phyloP scores from a whole-genome alignment of 2,797 vertebrate species.

The Sebastes oblongus region DNA sequence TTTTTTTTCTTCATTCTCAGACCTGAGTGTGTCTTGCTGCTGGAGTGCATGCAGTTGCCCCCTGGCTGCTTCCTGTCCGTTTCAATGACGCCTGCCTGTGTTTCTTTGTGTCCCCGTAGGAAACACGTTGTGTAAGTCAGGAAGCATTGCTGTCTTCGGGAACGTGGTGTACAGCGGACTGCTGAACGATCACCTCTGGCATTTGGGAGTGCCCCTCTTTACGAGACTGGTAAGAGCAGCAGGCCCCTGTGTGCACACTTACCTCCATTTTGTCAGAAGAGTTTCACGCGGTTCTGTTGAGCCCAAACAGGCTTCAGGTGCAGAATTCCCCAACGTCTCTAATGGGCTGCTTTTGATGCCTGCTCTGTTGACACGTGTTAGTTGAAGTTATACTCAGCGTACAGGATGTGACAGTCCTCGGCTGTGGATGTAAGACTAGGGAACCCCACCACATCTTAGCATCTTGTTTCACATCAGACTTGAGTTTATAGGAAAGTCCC shows the following conservation, averaged over 20 bases:
- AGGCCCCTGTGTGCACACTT: slow-evolving; percentile 48
- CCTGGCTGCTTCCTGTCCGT: slow-evolving; percentile 46
- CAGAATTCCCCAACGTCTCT: slow-evolving; percentile 38
- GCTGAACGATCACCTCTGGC: slow-evolving; percentile 80
- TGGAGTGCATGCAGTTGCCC: neutral
- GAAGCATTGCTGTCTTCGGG: slow-evolving; percentile 79
- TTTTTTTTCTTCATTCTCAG: neutral
- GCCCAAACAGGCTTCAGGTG: slow-evolving; percentile 43
- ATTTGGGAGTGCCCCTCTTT: slow-evolving; percentile 81
- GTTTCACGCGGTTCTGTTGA: slow-evolving; percentile 1
- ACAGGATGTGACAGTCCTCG: slow-evolving; percentile 45
- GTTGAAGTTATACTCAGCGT: slow-evolving; percentile 20
- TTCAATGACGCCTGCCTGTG: slow-evolving; percentile 52
- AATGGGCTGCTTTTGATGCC: slow-evolving; percentile 44
- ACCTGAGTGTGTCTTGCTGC: slow-evolving; percentile 2
- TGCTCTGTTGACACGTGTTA: slow-evolving; percentile 51
- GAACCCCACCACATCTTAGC: slow-evolving; percentile 6
- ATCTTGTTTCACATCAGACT: slow-evolving; percentile 12
- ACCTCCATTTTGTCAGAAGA: slow-evolving; percentile 49
- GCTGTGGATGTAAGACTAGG: slow-evolving; percentile 20
- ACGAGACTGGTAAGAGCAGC: slow-evolving; percentile 80
- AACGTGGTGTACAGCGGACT: slow-evolving; percentile 79
- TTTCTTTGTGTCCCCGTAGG: slow-evolving; percentile 64
- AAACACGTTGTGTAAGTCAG: slow-evolving; percentile 81
- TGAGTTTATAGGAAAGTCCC: slow-evolving; percentile 11